Conservation (phyloP, 2,888 invertebrate species). For the Frankliniella intonsa region DNA sequence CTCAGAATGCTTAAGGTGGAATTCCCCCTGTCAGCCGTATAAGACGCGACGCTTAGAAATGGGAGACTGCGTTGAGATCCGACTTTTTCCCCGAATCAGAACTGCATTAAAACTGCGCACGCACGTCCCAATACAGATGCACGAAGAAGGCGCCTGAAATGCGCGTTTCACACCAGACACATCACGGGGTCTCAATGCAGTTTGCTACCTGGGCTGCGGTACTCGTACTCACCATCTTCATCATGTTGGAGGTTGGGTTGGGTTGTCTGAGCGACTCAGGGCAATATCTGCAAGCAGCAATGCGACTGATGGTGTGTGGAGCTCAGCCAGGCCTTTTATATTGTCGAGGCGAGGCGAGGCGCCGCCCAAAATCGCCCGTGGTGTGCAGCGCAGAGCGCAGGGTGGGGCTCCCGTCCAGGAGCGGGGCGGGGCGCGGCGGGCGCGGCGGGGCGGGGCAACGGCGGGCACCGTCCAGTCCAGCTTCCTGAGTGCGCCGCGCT, state of each 20-base stretch:
- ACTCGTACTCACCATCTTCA: conserved; percentile 16
- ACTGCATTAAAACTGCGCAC: too few species aligned
- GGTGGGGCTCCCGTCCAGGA: not conserved
- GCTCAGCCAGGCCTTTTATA: not conserved
- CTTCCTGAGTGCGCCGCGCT: not conserved
- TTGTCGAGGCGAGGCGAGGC: not conserved
- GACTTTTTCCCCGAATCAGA: too few species aligned
- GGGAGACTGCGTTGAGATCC: too few species aligned
- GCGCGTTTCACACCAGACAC: too few species aligned
- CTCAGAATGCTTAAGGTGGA: too few species aligned
- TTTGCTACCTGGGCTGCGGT: not conserved
- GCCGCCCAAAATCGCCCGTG: not conserved
- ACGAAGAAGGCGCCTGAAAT: too few species aligned
- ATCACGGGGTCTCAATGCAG: too few species aligned
- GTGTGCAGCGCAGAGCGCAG: not conserved
- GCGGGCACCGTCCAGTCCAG: not conserved
- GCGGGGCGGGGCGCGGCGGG: not conserved
- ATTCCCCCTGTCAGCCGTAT: too few species aligned
- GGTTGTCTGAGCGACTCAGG: conserved; percentile 23
- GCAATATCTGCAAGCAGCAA: conserved; percentile 23
- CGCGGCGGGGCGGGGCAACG: not conserved
- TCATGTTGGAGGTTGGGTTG: conserved; percentile 16
- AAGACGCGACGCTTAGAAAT: too few species aligned
- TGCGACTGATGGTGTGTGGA: not conserved
- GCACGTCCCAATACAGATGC: too few species aligned